Conservation (phyloP, 2,113 vertebrate genomes). For the Oncorhynchus mykiss region DNA sequence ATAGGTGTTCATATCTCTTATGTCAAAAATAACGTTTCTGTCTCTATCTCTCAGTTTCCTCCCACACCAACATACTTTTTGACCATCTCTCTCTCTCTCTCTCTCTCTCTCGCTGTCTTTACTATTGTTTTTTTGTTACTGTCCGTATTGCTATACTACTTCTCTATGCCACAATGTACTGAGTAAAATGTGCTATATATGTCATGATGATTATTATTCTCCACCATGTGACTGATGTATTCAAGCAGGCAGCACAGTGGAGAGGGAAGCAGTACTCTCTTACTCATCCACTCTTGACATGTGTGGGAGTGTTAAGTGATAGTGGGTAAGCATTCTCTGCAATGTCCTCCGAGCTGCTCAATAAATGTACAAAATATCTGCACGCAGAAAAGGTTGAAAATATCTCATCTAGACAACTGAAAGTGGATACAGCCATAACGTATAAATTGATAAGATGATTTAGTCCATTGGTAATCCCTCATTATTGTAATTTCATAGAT, state of each 20-base stretch:
- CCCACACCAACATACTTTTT: not conserved
- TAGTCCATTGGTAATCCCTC: too few species aligned
- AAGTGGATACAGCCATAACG: too few species aligned
- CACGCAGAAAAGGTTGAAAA: slow-evolving; percentile 49
- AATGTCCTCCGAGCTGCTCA: slow-evolving; percentile 54
- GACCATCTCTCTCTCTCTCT: not conserved
- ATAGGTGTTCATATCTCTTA: not conserved
- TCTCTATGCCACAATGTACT: too few species aligned
- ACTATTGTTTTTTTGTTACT: not conserved
- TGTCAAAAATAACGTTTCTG: not conserved
- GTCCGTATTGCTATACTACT: not conserved
- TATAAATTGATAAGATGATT: too few species aligned
- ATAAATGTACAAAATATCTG: slow-evolving; percentile 39
- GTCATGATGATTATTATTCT: not conserved
- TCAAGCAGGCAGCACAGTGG: slow-evolving; percentile 38
- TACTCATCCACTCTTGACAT: slow-evolving; percentile 59
- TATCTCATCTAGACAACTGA: not conserved
- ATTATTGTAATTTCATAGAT: too few species aligned
- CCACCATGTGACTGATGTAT: slow-evolving; percentile 39
- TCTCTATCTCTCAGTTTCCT: not conserved
- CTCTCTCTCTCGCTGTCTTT: slow-evolving; percentile 1
- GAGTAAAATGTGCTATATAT: not conserved
- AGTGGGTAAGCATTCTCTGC: slow-evolving; percentile 54
- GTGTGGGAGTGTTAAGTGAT: slow-evolving; percentile 68
- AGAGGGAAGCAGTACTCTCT: slow-evolving; percentile 56